Conservation (phyloP, 2,113 vertebrate species). For the Trinectes maculatus region DNA sequence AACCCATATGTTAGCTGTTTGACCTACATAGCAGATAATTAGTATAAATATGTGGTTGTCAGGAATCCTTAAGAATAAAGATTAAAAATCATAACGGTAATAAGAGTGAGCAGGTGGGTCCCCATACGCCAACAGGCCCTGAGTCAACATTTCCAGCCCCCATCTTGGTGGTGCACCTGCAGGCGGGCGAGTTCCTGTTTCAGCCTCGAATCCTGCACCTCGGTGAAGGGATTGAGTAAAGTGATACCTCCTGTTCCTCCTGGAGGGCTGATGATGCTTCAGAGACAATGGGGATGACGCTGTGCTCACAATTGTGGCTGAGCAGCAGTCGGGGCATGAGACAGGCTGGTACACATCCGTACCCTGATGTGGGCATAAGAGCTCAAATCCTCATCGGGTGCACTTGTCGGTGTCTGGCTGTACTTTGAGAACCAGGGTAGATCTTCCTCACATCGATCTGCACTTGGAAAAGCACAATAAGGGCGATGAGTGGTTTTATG, state of each 20-base stretch:
- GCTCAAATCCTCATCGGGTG: slow-evolving; percentile 26
- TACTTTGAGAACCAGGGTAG: slow-evolving; percentile 12
- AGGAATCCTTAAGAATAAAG: too few relatives aligned
- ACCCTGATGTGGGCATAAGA: slow-evolving; percentile 11
- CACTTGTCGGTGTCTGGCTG: slow-evolving; percentile 19
- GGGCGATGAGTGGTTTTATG: slow-evolving; percentile 40
- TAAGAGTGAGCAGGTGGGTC: too few relatives aligned
- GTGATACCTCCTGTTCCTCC: slow-evolving; percentile 25
- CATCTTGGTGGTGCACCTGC: slow-evolving; percentile 52
- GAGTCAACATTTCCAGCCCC: slow-evolving; percentile 22
- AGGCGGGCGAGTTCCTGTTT: slow-evolving; percentile 29
- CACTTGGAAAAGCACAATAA: slow-evolving; percentile 22
- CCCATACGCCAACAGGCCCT: slow-evolving; percentile 9
- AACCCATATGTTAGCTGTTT: background rate
- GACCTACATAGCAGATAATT: too few relatives aligned
- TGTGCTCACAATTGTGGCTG: background rate
- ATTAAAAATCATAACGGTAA: too few relatives aligned
- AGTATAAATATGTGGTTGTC: too few relatives aligned
- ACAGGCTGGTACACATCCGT: background rate
- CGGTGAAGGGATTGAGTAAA: slow-evolving; percentile 18
- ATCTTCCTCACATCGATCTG: slow-evolving; percentile 45
- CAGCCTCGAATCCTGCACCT: background rate
- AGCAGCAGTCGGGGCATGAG: background rate
- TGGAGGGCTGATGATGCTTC: background rate
- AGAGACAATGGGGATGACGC: slow-evolving; percentile 32